These are phyloP conservation scores for Anoura caudifer DNA, from an alignment of 2,113 vertebrate species.

Conservation along the genomic window DNA sequence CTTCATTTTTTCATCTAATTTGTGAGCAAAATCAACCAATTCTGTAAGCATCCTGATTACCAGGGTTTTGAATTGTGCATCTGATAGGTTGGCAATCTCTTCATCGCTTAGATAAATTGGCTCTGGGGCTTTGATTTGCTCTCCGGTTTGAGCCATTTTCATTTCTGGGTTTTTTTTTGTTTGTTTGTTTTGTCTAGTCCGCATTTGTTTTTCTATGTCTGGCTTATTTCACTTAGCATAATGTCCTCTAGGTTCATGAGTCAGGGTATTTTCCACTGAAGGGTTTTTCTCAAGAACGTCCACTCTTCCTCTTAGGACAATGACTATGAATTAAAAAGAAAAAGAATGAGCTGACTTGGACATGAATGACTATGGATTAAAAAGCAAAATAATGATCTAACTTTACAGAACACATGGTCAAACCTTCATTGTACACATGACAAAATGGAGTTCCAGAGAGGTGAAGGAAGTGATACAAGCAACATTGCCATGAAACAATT, in stretches of 20 bases:
- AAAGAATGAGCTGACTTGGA: too few relatives aligned
- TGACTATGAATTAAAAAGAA: too few relatives aligned
- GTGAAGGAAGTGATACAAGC: background rate
- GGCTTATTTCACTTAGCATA: background rate
- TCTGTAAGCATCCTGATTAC: too few relatives aligned
- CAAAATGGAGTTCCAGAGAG: background rate
- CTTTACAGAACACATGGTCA: background rate
- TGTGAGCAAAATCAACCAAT: too few relatives aligned
- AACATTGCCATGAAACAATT: background rate
- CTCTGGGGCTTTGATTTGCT: too few relatives aligned
- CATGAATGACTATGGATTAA: background rate
- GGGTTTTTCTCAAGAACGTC: background rate
- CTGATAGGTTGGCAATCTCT: too few relatives aligned
- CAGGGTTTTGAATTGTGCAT: too few relatives aligned
- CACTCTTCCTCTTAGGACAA: background rate
- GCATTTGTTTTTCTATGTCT: background rate
- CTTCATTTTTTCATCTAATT: too few relatives aligned
- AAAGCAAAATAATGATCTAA: background rate
- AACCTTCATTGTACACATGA: background rate
- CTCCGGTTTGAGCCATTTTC: too few relatives aligned
- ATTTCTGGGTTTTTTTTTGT: too few relatives aligned
- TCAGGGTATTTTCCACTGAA: background rate
- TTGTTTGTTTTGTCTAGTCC: too few relatives aligned
- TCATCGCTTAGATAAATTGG: too few relatives aligned
- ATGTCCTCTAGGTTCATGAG: background rate